Base-by-base conservation (phyloP, 1,140 invertebrate genomes). In the Rhagoletis pomonella region DNA sequence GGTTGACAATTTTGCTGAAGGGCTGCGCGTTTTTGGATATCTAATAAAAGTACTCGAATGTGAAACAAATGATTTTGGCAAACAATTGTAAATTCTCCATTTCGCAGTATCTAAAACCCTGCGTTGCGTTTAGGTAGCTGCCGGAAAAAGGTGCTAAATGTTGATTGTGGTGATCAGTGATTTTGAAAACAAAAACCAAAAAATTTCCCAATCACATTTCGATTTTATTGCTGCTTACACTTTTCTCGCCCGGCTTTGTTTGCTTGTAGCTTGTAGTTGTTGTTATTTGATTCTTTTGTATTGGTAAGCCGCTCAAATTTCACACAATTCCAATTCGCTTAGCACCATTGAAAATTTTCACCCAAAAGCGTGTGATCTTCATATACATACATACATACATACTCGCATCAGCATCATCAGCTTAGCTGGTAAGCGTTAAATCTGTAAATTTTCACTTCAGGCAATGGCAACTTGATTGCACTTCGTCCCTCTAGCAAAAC, bases 11-110 rank as follows among this genome's bases (percentile, higher is more conserved):
- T 29, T 29, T 29, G 29, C 29, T 55, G 60, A 62, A n/a, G 60
- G 29, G 6, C 60, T 29, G 9, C 73, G 55, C 55, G n/a, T 39
- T 81, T 29, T 19, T 58, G n/a, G 73, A n/a, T 81, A 81, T 81
- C 73, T 55, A 81, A 81, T 81, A 55, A 81, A 81, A 55, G 73
- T 81, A 50, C 73, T 81, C 73, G 73, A 81, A 81, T 81, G 73
- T 50, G 47, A 81, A 81, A 81, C 47, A 81, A 81, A 81, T 81
- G 73, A 81, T 29, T 58, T 81, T n/a, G 50, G 47, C 73, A 81
- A 81, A 55, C 73, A 81, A 81, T 81, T 12, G 69, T 1, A 5
- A 55, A 55, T 81, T 58, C 7, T 39, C 14, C 29, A 69, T 55
- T 81, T 81, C 47, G n/a, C 17, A 19, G 17, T 55, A 55, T 7